phyloP scores from a whole-genome alignment of 2,797 vertebrate genomes.

The Hoplostethus atlanticus region DNA sequence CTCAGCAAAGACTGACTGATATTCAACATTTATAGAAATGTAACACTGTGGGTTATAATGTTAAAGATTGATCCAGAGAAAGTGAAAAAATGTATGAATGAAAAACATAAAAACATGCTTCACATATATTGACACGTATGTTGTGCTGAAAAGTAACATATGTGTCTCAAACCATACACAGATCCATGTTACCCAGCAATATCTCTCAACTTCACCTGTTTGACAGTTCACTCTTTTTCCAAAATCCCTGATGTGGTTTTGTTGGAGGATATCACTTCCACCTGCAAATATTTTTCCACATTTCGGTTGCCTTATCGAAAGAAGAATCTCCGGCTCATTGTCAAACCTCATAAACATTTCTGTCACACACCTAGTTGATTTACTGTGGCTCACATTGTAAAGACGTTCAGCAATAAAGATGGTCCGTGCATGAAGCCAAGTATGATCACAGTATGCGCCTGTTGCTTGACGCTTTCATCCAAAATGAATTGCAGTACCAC shows the following conservation, averaged over 20 bases:
- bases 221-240: neutral
- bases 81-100: too few relatives aligned
- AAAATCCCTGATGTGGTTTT: slow-evolving; percentile 8
- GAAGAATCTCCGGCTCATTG: neutral
- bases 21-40: neutral
- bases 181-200: too few relatives aligned
- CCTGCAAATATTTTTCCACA: neutral
- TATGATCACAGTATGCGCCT: too few relatives aligned
- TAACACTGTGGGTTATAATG: neutral
- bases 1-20: neutral
- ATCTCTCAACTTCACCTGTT: too few relatives aligned
- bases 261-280: neutral
- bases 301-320: neutral
- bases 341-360: slow-evolving; percentile 16
- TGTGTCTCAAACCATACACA: too few relatives aligned
- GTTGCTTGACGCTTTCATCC: neutral
- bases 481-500: neutral
- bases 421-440: slow-evolving; percentile 3
- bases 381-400: slow-evolving; percentile 1
- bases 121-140: too few relatives aligned
- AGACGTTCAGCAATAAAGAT: neutral
- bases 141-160: too few relatives aligned
- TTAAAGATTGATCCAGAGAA: neutral
- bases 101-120: too few relatives aligned
- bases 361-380: slow-evolving; percentile 24